Evolutionary conservation across 2,888 invertebrate genomes (phyloP).

Genomic region (Caenorhabditis imperialis): DNA sequence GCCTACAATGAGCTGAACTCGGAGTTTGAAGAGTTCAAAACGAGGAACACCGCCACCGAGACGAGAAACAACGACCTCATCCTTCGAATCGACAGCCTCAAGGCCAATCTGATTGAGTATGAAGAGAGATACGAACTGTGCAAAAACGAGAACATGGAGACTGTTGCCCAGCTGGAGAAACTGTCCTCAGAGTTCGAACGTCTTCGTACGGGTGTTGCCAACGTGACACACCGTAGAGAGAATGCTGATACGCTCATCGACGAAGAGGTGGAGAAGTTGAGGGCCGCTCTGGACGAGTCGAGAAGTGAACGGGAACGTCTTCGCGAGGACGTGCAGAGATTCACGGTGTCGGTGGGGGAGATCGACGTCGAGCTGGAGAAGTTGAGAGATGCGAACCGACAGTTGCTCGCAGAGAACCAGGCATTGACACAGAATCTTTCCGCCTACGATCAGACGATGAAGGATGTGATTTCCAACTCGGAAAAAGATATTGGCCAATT

Average conservation of each 20-base stretch:
- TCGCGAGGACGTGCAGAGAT: conserved; percentile 60
- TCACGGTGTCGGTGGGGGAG: conserved; percentile 60
- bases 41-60: conserved; percentile 33
- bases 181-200: conserved; percentile 64
- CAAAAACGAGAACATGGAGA: conserved; percentile 67
- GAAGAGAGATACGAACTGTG: conserved; percentile 73
- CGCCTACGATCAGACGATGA: conserved; percentile 52
- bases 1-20: conserved; percentile 72
- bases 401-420: conserved; percentile 61
- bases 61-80: conserved; percentile 58
- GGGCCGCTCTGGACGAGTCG: conserved; percentile 61
- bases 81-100: conserved; percentile 65
- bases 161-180: conserved; percentile 62
- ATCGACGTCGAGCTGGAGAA: conserved; percentile 67
- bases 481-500: conserved; percentile 55
- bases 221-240: conserved; percentile 45
- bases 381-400: conserved; percentile 62
- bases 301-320: conserved; percentile 64
- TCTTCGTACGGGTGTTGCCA: conserved; percentile 59
- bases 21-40: conserved; percentile 66
- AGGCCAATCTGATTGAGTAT: conserved; percentile 72
- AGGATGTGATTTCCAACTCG: conserved; percentile 20
- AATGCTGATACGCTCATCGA: conserved; percentile 41
- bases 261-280: conserved; percentile 67
- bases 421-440: conserved; percentile 49